Conservation (phyloP, 2,888 invertebrate species). For the Drosophila paranaensis region DNA sequence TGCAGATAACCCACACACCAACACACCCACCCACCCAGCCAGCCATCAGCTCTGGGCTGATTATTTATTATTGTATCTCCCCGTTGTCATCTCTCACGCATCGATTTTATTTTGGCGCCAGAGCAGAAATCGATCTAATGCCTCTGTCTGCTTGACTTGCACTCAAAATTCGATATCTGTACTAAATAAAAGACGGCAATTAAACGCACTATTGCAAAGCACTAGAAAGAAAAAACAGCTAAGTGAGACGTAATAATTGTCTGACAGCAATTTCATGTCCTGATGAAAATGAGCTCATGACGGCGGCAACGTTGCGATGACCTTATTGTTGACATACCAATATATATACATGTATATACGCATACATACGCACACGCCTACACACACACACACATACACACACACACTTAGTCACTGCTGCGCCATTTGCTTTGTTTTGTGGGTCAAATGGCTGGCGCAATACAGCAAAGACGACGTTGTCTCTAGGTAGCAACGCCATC, state of each 20-base stretch:
- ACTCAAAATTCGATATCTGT: neutral
- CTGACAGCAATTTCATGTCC: conserved; percentile 28
- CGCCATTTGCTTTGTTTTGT: conserved; percentile 52
- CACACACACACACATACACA: neutral
- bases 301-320: conserved; percentile 21
- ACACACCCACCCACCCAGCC: too few species aligned
- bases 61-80: neutral
- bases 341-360: conserved; percentile 12
- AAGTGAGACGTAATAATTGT: neutral
- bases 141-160: neutral
- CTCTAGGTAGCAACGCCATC: conserved; percentile 24
- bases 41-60: neutral
- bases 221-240: too few species aligned
- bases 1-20: conserved; percentile 9
- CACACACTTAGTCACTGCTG: conserved; percentile 5
- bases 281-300: conserved; percentile 47
- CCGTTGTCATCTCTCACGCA: conserved; percentile 18
- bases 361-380: conserved; percentile 9
- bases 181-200: neutral
- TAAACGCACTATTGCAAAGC: neutral
- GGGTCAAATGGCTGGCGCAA: conserved; percentile 65
- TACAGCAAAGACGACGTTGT: conserved; percentile 35
- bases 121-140: conserved; percentile 42
- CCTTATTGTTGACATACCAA: conserved; percentile 42
- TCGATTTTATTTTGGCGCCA: conserved; percentile 58